phyloP scores from a whole-genome alignment of 2,797 vertebrate genomes.

The Octomys mimax region DNA sequence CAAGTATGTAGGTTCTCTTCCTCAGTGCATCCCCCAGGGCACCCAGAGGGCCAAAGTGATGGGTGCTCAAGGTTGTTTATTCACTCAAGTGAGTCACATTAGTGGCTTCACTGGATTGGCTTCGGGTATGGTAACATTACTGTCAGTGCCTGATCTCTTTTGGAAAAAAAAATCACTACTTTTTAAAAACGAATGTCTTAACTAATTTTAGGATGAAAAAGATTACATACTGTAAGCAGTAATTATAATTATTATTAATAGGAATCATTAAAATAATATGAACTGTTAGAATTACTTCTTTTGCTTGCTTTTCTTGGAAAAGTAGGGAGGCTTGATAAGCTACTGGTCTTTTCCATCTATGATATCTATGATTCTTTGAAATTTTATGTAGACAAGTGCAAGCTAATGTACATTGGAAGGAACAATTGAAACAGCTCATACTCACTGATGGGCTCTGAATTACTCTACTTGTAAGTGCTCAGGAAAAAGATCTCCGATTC shows the following conservation, averaged over 20 bases:
- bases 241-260: conserved; percentile 62
- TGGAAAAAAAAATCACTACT: conserved; percentile 8
- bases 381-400: conserved; percentile 80
- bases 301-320: conserved; percentile 50
- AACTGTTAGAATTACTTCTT: conserved; percentile 55
- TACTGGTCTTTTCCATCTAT: conserved; percentile 72
- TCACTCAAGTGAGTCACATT: neutral
- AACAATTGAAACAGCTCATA: conserved; percentile 85
- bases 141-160: neutral
- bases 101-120: neutral
- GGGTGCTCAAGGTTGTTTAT: neutral
- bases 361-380: conserved; percentile 77
- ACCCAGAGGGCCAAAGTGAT: neutral
- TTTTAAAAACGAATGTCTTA: conserved; percentile 17
- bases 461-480: conserved; percentile 83
- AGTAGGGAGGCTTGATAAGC: conserved; percentile 45
- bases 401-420: conserved; percentile 77
- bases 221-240: neutral
- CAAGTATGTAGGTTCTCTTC: neutral
- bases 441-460: conserved; percentile 86
- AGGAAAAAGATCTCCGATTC: conserved; percentile 86
- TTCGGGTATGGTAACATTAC: neutral
- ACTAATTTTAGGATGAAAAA: conserved; percentile 53
- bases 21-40: neutral
- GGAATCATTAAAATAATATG: conserved; percentile 41